phyloP scores from a whole-genome alignment of 2,797 vertebrate genomes.

The Adrianichthys oophorus region DNA sequence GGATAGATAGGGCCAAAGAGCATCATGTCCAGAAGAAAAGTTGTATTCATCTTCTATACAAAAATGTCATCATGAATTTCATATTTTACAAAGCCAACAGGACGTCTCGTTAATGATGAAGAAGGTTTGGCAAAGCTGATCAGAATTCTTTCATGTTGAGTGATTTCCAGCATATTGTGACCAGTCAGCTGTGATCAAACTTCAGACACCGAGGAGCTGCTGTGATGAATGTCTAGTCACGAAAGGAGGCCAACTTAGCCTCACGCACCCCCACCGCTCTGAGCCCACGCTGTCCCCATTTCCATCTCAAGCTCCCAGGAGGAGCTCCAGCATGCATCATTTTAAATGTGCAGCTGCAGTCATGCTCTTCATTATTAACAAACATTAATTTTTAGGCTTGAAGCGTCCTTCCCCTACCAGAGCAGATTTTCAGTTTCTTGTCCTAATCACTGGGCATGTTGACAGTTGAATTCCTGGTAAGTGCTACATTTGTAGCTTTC shows the following conservation, averaged over 20 bases:
- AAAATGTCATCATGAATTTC: not conserved
- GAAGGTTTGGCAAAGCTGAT: not conserved
- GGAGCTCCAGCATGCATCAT: conserved; percentile 25
- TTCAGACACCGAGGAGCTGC: conserved; percentile 21
- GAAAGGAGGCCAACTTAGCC: conserved; percentile 48
- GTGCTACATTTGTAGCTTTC: too few relatives aligned
- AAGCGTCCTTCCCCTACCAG: conserved; percentile 3
- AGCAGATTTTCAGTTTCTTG: not conserved
- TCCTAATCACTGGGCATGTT: not conserved
- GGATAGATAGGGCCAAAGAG: conserved; percentile 64
- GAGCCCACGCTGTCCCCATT: conserved; percentile 47
- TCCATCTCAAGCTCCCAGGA: conserved; percentile 23
- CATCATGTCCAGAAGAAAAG: not conserved
- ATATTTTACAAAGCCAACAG: not conserved
- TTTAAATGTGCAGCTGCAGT: conserved; percentile 30
- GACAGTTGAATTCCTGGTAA: not conserved
- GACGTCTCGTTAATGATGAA: not conserved
- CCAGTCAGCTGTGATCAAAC: conserved; percentile 20
- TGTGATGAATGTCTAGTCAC: conserved; percentile 49
- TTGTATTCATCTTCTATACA: too few relatives aligned
- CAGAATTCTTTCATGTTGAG: not conserved
- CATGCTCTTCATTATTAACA: conserved; percentile 37
- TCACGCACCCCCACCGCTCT: conserved; percentile 27
- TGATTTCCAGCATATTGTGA: conserved; percentile 12
- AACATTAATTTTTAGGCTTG: conserved; percentile 4